phyloP scores from a whole-genome alignment of 2,113 vertebrate genomes.

The Mixornis gularis region DNA sequence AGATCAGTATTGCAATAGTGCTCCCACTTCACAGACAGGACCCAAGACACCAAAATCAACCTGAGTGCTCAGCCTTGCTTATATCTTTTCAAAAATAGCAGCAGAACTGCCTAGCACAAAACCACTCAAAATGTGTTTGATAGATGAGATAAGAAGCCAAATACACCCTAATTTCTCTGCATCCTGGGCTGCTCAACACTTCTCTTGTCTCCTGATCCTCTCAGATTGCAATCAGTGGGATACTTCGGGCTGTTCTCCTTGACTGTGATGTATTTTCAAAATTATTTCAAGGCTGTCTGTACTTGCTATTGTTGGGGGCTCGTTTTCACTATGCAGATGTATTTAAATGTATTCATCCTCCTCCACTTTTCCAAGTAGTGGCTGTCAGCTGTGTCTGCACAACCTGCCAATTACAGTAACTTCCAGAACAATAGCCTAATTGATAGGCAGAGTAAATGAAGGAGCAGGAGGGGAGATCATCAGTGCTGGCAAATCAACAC shows the following conservation, averaged over 20 bases:
- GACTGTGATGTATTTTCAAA: not conserved
- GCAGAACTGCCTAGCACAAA: not conserved
- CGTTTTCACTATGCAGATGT: not conserved
- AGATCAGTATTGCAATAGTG: not conserved
- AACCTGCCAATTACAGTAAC: conserved; percentile 21
- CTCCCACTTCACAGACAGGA: not conserved
- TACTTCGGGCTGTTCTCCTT: not conserved
- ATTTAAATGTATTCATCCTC: conserved; percentile 42
- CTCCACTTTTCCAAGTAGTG: not conserved
- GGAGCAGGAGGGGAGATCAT: not conserved
- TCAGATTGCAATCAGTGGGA: not conserved
- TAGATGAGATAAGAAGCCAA: not conserved
- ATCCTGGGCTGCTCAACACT: not conserved
- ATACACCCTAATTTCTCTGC: not conserved
- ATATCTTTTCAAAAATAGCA: not conserved
- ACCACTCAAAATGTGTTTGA: not conserved
- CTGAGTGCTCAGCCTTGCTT: not conserved
- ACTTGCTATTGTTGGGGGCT: not conserved
- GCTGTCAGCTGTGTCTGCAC: conserved; percentile 2
- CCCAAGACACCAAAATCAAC: not conserved
- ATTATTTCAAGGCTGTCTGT: not conserved
- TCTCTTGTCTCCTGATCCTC: not conserved
- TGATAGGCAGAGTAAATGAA: not conserved
- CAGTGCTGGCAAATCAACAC: not conserved
- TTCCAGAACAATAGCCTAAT: conserved; percentile 28